These are phyloP conservation scores for Spermophilus dauricus DNA, from an alignment of 2,113 vertebrate genomes.

Conservation along the genomic window DNA sequence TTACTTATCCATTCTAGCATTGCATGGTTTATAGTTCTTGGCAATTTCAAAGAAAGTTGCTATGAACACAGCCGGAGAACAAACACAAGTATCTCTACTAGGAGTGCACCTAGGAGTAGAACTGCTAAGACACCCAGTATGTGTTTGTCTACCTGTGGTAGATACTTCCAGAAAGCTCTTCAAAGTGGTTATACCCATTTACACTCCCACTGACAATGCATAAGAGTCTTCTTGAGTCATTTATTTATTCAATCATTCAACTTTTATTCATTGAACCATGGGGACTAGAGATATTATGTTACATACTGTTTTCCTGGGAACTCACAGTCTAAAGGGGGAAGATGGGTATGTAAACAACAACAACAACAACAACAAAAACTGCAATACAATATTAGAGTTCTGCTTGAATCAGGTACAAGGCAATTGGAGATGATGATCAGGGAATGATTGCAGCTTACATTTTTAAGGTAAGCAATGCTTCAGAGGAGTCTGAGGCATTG, in stretches of 20 bases:
- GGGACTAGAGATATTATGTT: neutral
- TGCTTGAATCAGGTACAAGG: neutral
- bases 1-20: neutral
- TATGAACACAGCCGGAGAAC: neutral
- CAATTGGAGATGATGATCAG: neutral
- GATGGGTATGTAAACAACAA: neutral
- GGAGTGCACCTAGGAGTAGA: neutral
- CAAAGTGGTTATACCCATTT: neutral
- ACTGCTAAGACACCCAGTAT: neutral
- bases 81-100: neutral
- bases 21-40: neutral
- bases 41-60: slow-evolving; percentile 40
- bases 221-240: neutral
- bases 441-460: neutral
- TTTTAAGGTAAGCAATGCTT: neutral
- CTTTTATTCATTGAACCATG: slow-evolving; percentile 29
- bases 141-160: neutral
- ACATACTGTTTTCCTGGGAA: slow-evolving; percentile 61
- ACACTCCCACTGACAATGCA: neutral
- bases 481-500: neutral
- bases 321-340: neutral
- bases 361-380: neutral
- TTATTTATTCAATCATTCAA: slow-evolving; percentile 12
- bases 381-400: neutral
- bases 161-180: neutral